phyloP scores from a whole-genome alignment of 2,113 vertebrate genomes.

The Tetraodon nigroviridis region DNA sequence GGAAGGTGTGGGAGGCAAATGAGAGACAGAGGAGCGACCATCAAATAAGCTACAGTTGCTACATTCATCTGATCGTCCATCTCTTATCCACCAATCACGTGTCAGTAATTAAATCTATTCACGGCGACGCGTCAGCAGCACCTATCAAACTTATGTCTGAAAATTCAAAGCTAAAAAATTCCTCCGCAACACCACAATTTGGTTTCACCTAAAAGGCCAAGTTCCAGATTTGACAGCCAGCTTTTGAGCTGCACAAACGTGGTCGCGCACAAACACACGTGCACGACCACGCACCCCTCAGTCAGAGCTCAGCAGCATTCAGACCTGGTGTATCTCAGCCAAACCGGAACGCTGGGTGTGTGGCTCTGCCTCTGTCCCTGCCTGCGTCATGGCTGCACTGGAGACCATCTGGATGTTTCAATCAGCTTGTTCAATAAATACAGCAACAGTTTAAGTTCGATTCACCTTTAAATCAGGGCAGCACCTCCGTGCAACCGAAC shows the following conservation, averaged over 20 bases:
- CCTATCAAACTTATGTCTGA: neutral
- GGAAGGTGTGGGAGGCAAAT: conserved; percentile 1
- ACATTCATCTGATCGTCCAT: no score
- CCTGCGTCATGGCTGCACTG: conserved; percentile 10
- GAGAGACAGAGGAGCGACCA: neutral
- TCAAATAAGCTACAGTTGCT: neutral
- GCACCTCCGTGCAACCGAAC: conserved; percentile 33
- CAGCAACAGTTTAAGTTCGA: conserved; percentile 21
- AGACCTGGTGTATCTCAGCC: no score
- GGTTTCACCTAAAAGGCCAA: no score
- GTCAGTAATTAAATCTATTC: no score
- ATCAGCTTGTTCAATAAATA: conserved; percentile 53
- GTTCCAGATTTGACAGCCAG: no score
- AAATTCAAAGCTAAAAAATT: no score
- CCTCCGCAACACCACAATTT: no score
- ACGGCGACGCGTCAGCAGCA: neutral
- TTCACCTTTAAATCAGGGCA: conserved; percentile 43
- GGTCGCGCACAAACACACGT: conserved; percentile 5
- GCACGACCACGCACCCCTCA: conserved; percentile 1
- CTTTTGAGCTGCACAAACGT: neutral
- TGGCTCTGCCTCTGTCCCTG: conserved; percentile 36
- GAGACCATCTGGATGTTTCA: conserved; percentile 39
- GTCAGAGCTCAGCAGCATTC: conserved; percentile 10
- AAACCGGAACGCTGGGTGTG: no score
- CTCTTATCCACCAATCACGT: no score